A percentile compares a stretch with the other conserved stretches of the same genome.
Evolutionary conservation across 1,140 invertebrate species (phyloP).

Genomic region (Polyergus mexicanus): DNA sequence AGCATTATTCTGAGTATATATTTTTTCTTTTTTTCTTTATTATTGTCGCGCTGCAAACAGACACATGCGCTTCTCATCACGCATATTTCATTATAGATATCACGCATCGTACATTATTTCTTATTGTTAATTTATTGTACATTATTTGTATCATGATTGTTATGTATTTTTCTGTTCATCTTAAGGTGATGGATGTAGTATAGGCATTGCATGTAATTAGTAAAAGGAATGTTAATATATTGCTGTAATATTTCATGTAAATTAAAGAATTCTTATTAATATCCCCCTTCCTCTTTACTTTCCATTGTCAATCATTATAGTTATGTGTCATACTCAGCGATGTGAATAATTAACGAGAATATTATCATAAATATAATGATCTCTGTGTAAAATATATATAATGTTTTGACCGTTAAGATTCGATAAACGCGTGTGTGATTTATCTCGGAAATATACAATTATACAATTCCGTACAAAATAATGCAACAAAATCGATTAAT

Average conservation of each 20-base stretch:
- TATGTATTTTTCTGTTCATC: constrained; percentile 76
- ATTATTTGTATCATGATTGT: constrained; percentile 72
- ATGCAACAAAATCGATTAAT: background rate
- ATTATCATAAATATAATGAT: constrained; percentile 40
- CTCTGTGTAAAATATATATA: constrained; percentile 2
- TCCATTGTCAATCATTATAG: constrained; percentile 13
- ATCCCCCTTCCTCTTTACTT: constrained; percentile 67
- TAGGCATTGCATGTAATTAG: constrained; percentile 80
- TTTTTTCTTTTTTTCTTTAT: constrained; percentile 31
- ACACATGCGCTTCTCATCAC: constrained; percentile 54
- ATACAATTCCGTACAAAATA: too few species aligned
- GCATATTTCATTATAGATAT: constrained; percentile 56
- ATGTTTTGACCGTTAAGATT: background rate
- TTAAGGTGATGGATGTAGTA: constrained; percentile 83
- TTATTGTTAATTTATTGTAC: constrained; percentile 53
- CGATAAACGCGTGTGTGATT: too few species aligned
- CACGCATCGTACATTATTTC: constrained; percentile 64
- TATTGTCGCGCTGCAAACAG: constrained; percentile 19
- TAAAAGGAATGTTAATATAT: constrained; percentile 83
- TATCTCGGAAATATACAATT: too few species aligned
- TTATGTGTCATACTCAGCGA: constrained; percentile 23
- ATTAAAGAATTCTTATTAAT: constrained; percentile 82
- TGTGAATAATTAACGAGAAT: constrained; percentile 10
- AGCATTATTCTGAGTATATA: constrained; percentile 33
- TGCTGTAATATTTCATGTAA: constrained; percentile 80